Evolutionary conservation across 1,140 invertebrate genomes (phyloP).

Genomic region (Nautilus pompilius): DNA sequence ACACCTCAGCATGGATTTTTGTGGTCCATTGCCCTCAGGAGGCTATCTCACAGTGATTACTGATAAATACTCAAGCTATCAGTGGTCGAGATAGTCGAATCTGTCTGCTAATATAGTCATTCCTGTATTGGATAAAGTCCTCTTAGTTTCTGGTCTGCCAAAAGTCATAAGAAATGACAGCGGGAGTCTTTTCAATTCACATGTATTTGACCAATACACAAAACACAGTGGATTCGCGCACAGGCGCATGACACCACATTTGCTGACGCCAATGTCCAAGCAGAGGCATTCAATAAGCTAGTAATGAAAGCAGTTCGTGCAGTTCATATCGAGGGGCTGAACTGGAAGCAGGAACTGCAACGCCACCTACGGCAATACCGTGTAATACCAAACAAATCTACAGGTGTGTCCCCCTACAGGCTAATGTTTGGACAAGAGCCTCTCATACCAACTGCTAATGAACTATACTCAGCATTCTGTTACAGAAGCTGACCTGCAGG

Average conservation of each 20-base stretch:
- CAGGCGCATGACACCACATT: conserved; percentile 23
- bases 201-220: conserved; percentile 8
- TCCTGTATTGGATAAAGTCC: conserved; percentile 12
- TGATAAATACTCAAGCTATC: conserved; percentile 40
- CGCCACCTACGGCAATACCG: conserved; percentile 22
- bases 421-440: conserved; percentile 20
- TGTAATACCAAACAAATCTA: conserved; percentile 20
- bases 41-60: conserved; percentile 33
- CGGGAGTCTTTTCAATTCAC: conserved; percentile 18
- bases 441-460: too few species aligned
- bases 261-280: conserved; percentile 32
- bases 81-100: conserved; percentile 23
- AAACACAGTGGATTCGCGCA: conserved; percentile 16
- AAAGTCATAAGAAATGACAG: conserved; percentile 23
- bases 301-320: conserved; percentile 24
- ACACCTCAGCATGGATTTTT: conserved; percentile 34
- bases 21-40: conserved; percentile 30
- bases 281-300: conserved; percentile 26
- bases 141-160: conserved; percentile 15
- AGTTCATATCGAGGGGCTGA: conserved; percentile 15
- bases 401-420: conserved; percentile 17
- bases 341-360: conserved; percentile 28
- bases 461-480: too few species aligned
- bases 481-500: too few species aligned
- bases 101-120: conserved; percentile 14